A percentile compares a stretch with the other conserved stretches of the same genome.
phyloP scores from a whole-genome alignment of 1,140 invertebrate genomes.

The Steinernema feltiae region DNA sequence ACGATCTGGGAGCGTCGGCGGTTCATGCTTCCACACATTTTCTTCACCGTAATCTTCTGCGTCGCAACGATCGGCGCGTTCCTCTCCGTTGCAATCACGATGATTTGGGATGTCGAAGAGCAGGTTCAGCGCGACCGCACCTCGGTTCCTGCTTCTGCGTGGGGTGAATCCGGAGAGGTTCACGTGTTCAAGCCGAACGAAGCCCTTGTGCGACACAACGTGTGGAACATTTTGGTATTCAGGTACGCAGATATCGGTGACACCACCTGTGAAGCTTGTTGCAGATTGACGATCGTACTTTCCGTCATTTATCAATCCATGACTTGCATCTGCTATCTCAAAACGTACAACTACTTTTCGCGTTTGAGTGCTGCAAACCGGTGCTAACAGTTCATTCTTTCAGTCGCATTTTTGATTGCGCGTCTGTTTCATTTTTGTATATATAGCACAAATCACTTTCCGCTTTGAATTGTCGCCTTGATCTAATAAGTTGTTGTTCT shows the following conservation, averaged over 20 bases:
- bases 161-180: not conserved
- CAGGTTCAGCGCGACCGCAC: not conserved
- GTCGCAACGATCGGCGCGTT: slow-evolving; percentile 14
- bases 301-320: slow-evolving; percentile 3
- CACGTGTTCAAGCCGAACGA: not conserved
- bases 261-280: not conserved
- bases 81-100: not conserved
- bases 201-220: not conserved
- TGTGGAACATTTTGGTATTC: not conserved
- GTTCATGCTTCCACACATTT: slow-evolving; percentile 4
- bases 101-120: slow-evolving; percentile 5
- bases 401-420: too few relatives aligned
- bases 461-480: too few relatives aligned
- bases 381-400: not conserved
- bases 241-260: not conserved
- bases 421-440: not conserved
- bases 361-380: not conserved
- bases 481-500: too few relatives aligned
- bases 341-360: not conserved
- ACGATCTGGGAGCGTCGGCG: not conserved
- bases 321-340: slow-evolving; percentile 9
- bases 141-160: not conserved
- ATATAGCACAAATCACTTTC: not conserved
- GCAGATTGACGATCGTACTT: not conserved
- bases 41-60: slow-evolving; percentile 22